Evolutionary conservation across 2,797 vertebrate genomes (phyloP).

Genomic region (Eupleurogrammus muticus): DNA sequence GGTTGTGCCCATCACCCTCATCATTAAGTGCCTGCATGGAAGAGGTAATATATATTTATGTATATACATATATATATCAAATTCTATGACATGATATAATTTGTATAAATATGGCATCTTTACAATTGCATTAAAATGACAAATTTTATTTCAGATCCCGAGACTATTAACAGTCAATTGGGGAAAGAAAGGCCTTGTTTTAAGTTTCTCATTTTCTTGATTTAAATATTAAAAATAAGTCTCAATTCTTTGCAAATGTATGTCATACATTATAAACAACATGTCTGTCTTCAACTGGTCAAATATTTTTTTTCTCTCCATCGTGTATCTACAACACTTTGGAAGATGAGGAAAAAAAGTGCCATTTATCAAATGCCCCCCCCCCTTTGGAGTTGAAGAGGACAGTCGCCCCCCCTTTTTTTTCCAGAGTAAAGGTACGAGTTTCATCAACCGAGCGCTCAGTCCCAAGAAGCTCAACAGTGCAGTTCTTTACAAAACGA

Average conservation of each 20-base stretch:
- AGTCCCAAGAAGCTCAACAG: constrained; percentile 56
- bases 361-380: constrained; percentile 76
- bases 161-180: constrained; percentile 82
- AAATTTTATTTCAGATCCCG: constrained; percentile 89
- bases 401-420: constrained; percentile 38
- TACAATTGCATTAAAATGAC: constrained; percentile 93
- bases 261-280: constrained; percentile 94
- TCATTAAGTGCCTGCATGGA: constrained; percentile 87
- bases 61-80: constrained; percentile 82
- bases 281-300: constrained; percentile 84
- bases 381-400: constrained; percentile 60
- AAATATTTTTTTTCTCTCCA: constrained; percentile 70
- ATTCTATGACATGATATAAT: constrained; percentile 84
- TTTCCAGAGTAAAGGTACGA: constrained; percentile 52
- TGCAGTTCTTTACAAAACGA: constrained; percentile 71
- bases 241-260: constrained; percentile 94
- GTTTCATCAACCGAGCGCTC: constrained; percentile 41
- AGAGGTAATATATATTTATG: constrained; percentile 87
- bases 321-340: constrained; percentile 87
- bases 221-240: constrained; percentile 99
- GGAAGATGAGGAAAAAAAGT: constrained; percentile 80
- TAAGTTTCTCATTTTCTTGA: constrained; percentile 88
- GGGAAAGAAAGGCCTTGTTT: constrained; percentile 90
- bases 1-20: constrained; percentile 73
- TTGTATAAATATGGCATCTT: constrained; percentile 93